Evolutionary conservation across 2,797 vertebrate genomes (phyloP).

Genomic region (Alosa sapidissima): DNA sequence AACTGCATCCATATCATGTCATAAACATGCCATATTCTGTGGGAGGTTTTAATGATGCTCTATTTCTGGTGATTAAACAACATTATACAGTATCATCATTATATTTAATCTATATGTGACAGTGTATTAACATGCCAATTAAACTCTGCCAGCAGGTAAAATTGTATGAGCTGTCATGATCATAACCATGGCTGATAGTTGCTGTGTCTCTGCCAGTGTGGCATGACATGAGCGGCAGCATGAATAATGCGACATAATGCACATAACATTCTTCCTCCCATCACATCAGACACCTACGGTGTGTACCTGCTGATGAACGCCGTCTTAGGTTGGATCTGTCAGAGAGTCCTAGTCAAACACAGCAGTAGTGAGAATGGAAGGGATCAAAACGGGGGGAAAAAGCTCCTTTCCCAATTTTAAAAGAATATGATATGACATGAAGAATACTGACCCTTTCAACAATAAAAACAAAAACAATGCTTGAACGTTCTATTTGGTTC

Average conservation of each 20-base stretch:
- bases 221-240: not conserved
- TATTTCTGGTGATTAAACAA: not conserved
- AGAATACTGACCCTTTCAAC: no score
- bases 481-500: no score
- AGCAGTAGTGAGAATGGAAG: not conserved
- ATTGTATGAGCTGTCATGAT: not conserved
- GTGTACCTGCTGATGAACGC: not conserved
- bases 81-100: not conserved
- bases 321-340: not conserved
- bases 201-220: not conserved
- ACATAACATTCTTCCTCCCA: not conserved
- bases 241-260: not conserved
- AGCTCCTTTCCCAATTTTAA: not conserved
- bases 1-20: no score
- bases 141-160: not conserved
- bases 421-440: no score
- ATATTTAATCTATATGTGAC: not conserved
- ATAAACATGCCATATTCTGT: not conserved
- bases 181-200: not conserved
- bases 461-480: no score
- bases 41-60: not conserved
- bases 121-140: not conserved
- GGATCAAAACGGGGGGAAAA: not conserved
- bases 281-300: not conserved
- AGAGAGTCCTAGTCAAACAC: not conserved